Evolutionary conservation across 2,888 invertebrate genomes (phyloP).

Genomic region (Minunthozetes semirufus): DNA sequence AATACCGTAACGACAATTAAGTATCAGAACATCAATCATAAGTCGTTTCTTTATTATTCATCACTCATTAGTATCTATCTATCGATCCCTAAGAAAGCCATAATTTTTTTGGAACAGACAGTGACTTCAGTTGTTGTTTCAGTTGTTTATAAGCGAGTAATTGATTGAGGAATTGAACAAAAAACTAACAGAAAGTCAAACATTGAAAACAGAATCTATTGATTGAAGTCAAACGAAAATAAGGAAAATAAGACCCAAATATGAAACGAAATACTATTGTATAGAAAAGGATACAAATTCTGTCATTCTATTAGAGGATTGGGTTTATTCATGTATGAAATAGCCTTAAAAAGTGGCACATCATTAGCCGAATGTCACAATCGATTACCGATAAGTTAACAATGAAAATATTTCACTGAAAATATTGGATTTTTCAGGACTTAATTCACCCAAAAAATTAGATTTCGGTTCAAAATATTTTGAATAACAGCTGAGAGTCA

Average conservation of each 20-base stretch:
- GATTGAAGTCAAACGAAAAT: neutral
- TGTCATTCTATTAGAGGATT: neutral
- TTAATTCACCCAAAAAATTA: neutral
- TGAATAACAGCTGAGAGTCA: neutral
- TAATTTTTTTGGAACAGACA: no score
- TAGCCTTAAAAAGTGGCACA: neutral
- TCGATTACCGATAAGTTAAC: conserved; percentile 1
- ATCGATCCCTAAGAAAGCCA: no score
- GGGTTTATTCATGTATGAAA: conserved; percentile 5
- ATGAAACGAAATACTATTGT: neutral
- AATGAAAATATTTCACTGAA: neutral
- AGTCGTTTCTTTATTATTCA: neutral
- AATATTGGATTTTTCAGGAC: neutral
- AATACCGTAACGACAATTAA: neutral
- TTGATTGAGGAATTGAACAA: neutral
- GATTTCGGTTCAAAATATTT: no score
- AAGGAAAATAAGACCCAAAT: neutral
- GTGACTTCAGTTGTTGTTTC: no score
- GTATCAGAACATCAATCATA: conserved; percentile 1
- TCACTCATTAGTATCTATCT: neutral
- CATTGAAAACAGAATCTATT: neutral
- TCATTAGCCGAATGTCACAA: conserved; percentile 7
- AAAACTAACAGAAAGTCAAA: neutral
- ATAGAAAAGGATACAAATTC: neutral
- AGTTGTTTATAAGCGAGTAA: neutral